phyloP scores from a whole-genome alignment of 2,113 vertebrate species.

The Tamias sibiricus region DNA sequence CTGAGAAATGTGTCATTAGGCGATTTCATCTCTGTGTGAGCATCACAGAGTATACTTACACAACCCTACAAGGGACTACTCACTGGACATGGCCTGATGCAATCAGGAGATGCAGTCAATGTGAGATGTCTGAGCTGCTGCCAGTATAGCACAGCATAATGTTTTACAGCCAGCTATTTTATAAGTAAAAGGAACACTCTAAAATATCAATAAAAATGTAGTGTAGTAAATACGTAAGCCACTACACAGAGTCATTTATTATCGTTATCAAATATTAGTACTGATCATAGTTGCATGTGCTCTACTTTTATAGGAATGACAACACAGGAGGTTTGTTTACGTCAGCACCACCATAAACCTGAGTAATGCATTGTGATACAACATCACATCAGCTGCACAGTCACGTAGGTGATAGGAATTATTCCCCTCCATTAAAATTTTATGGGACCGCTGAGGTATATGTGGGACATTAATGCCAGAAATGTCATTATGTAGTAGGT shows the following conservation, averaged over 20 bases:
- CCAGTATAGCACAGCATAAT: background rate
- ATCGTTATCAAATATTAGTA: background rate
- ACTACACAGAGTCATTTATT: background rate
- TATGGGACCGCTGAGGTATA: background rate
- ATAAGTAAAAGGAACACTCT: background rate
- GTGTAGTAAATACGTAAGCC: background rate
- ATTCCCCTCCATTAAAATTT: background rate
- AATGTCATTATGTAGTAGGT: background rate
- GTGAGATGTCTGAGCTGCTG: no score
- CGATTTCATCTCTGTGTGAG: background rate
- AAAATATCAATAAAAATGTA: background rate
- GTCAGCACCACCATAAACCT: background rate
- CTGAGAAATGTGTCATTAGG: background rate
- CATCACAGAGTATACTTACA: background rate
- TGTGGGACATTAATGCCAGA: background rate
- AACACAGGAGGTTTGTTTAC: background rate
- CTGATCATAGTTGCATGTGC: background rate
- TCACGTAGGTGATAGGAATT: background rate
- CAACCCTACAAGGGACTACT: background rate
- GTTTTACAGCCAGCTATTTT: background rate
- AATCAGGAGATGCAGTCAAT: background rate
- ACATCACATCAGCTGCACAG: background rate
- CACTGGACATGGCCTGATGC: background rate
- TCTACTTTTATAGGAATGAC: background rate
- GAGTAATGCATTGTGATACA: background rate